Evolutionary conservation across 2,888 invertebrate species (phyloP), one percentile per base, ranked within the genome.

Genomic region (Yponomeuta malinellus): DNA sequence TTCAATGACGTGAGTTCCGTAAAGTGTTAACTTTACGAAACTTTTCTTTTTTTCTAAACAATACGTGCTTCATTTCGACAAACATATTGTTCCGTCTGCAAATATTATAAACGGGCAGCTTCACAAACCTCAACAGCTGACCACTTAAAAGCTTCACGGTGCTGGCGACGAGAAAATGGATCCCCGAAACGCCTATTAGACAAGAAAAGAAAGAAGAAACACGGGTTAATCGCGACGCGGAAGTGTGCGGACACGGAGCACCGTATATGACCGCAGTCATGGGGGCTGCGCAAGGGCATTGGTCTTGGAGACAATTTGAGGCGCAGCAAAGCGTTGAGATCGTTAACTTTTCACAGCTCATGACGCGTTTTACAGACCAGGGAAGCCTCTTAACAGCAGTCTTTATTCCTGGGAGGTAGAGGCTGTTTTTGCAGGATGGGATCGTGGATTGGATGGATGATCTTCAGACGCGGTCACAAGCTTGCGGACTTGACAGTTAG

Each of bases 291-390:
- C 89, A 88, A 83, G 90, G 90, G 91, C 91, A 88, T 85, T 88
- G 89, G 90, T 89, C 91, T 86, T 71, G 77, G 78, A 79, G 87
- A 88, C 83, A 89, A 91, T 90, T 90, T 87, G 88, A 85, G 81
- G 84, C 79, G 86, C 91, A 90, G 77, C 90, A 89, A 85, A 89
- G 87, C 92, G 91, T 91, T 87, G 85, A 92, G 92, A 90, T 90
- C 89, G 84, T 91, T 90, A 90, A 84, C 86, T 83, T 69, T 71
- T 70, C 73, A 73, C 71, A 70, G 66, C 52, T 72, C 71, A 70
- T 73, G 73, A 73, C 67, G 71, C 63, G 68, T 73, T 71, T 71
- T 71, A 43, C 52, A 59, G 52, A 59, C 52, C 52, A 59, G 52
- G 15, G 52, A 59, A 15, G 2, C 2, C 15, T 59, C 52, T 59